These are phyloP conservation scores for Ramazzottius varieornatus DNA, from an alignment of 2,888 invertebrate species.

Conservation along the genomic window DNA sequence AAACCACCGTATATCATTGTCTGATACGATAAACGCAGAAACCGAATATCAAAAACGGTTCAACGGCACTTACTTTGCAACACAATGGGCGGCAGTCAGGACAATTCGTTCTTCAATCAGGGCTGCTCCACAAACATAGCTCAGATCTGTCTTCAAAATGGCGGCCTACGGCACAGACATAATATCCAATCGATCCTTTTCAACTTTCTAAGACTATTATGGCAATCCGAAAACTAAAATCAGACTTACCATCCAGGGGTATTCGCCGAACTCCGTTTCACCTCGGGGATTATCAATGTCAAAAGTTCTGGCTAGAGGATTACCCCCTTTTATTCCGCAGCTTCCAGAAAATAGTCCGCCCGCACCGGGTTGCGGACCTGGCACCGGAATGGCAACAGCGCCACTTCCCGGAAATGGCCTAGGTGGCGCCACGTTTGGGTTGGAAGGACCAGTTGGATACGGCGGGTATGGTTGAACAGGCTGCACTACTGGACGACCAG, in stretches of 20 bases:
- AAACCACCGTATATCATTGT: too few species aligned
- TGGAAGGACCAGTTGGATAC: too few species aligned
- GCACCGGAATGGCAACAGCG: too few species aligned
- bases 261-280: not conserved
- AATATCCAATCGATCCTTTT: not conserved
- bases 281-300: not conserved
- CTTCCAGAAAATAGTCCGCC: not conserved
- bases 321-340: not conserved
- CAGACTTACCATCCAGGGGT: not conserved
- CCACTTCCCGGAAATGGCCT: not conserved
- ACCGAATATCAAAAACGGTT: not conserved
- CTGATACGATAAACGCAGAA: not conserved
- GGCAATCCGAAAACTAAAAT: too few species aligned
- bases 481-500: not conserved
- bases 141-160: not conserved
- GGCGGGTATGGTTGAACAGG: too few species aligned
- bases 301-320: not conserved
- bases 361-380: not conserved
- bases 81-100: not conserved
- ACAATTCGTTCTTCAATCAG: not conserved
- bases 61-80: conserved; percentile 1
- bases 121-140: not conserved
- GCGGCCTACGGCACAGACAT: not conserved
- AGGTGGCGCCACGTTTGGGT: not conserved
- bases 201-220: not conserved